Base-by-base conservation (phyloP, 2,797 vertebrate species). In the Peromyscus eremicus region DNA sequence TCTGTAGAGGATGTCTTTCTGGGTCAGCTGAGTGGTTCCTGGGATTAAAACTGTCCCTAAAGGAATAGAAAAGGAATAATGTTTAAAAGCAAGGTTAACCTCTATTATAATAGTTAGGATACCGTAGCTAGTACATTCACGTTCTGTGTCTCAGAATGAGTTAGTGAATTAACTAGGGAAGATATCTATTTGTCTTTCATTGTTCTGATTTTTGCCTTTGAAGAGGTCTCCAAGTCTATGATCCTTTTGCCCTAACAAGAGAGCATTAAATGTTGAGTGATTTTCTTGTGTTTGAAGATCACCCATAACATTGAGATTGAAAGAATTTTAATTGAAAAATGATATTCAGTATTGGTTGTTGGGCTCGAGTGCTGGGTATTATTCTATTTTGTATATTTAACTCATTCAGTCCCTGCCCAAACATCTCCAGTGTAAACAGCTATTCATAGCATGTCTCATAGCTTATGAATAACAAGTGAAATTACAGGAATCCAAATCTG, bases 21-120 rank as follows among this genome's bases (percentile, higher is more conserved):
- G 98, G 62, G 99, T 99, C 93, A 99, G 98, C 92, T 99, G 99
- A 55, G 98, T 98, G 7, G 99, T 99, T 70, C 99, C 99, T 46
- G 99, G 99, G 91, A 99, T 99, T 75, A 99, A 95, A 89, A 99
- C 97, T 1, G 98, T 98, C 92, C 99, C 99, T 99, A 91, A 97
- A 91, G 19, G 29, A 86, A 89, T 27, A 96, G 49, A 97, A 92
- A 66, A 68, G 19, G 84, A 96, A 66, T 5, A 49, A 43, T 1
- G 1, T 91, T 91, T 90, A 89, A 76, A 88, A 94, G 23, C 79
- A 68, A 92, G n/a, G 2, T 52, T 94, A 70, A 80, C 12, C 14
- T 75, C 79, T 82, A 66, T 77, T 87, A 43, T 64, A 46, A 70
- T 34, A 16, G 23, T 75, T 82, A 75, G 21, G 9, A n/a, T 55